Evolutionary conservation across 2,888 invertebrate genomes (phyloP), one percentile per base, ranked within the genome.

Genomic region (Latheticus oryzae): DNA sequence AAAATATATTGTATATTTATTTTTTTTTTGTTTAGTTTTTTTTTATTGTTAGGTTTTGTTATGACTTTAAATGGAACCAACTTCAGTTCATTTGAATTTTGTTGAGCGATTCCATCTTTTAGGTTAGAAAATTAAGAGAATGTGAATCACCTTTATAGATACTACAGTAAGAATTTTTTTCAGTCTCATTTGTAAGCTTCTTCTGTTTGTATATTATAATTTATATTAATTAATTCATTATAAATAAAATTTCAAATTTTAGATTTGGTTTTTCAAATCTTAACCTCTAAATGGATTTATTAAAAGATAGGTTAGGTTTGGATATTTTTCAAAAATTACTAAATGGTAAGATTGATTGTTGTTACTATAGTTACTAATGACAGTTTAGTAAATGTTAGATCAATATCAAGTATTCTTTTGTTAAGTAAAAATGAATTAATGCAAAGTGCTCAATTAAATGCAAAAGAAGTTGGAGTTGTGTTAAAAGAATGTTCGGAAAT

Each of bases 191-290:
- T 50, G 37, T 50, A 51, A 40, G 38, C 19, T 32, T 33, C 38
- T 52, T 17, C 63, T 66, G 72, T 75, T 75, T 75, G 73, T 73
- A 75, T 73, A 75, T 73, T 73, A 73, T 75, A 74, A 74, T 74
- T 75, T 74, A 73, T 73, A 65, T 71, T 69, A 64, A 71, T 50
- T 48, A 50, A 51, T 69, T 65, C 28, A 70, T 68, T 69, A 71
- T 69, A 70, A 71, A 70, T 61, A 63, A 58, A 62, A 45, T 45
- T 45, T 45, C 65, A 65, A 63, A 66, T 69, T 67, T 68, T 68
- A 69, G 67, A 67, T 65, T 67, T 5, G 3, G 3, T 19, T 5
- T 19, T 19, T 19, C 21, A 19, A 19, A 19, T 19, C 5, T 5
- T 3, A 19, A 5, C 3, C 5, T 19, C 21, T 19, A 28, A 16